Percentiles rank a stretch among this genome's conserved stretches.
These are phyloP conservation scores for Excalfactoria chinensis DNA, from an alignment of 2,113 vertebrate species.

Conservation along the genomic window DNA sequence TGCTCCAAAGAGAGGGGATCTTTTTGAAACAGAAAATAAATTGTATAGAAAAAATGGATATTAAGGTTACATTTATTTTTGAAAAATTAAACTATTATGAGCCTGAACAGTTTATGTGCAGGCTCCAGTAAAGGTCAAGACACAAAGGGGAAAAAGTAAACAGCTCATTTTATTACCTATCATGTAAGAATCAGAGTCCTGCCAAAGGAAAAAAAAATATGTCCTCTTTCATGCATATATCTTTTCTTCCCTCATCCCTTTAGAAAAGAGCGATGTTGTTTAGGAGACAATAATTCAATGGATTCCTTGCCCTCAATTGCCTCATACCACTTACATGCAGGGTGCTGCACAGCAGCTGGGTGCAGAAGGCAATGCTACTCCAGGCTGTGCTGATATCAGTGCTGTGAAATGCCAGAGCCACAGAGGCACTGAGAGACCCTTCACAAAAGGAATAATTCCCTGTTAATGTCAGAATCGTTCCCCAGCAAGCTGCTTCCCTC, in stretches of 20 bases:
- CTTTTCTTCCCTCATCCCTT: neutral
- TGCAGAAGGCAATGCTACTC: neutral
- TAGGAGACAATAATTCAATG: neutral
- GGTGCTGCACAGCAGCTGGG: accelerated
- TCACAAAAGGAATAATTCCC: neutral
- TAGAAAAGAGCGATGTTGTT: neutral
- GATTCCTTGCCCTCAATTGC: neutral
- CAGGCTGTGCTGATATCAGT: neutral
- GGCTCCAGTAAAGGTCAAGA: neutral
- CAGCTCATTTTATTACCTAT: neutral
- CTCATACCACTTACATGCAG: neutral
- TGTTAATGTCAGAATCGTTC: neutral
- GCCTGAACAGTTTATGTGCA: neutral
- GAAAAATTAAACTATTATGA: neutral
- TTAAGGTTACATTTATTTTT: neutral
- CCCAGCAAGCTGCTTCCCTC: neutral
- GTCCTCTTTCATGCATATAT: neutral
- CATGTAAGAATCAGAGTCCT: neutral
- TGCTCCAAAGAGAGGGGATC: neutral
- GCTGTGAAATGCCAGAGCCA: neutral
- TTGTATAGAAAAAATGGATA: neutral
- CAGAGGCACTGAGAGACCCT: neutral
- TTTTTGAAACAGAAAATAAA: slow-evolving; percentile 15
- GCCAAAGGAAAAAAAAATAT: neutral
- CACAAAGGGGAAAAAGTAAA: neutral